Percentiles rank a stretch among this genome's conserved stretches.
Evolutionary conservation across 2,113 vertebrate species (phyloP).

Genomic region (Anoura caudifer): DNA sequence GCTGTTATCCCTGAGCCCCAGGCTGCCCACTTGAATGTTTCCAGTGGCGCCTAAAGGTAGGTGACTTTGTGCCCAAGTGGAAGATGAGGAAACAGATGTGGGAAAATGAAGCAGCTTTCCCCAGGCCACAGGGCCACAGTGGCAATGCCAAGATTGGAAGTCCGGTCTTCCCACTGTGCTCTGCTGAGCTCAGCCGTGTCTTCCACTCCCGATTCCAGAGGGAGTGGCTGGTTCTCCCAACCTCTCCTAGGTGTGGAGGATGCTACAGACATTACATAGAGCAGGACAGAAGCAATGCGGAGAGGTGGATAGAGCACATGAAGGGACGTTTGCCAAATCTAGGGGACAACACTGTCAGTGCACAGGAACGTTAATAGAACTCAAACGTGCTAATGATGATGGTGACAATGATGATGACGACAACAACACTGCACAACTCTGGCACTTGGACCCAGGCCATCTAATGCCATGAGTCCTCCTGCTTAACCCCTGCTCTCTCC

Average conservation of each 20-base stretch:
- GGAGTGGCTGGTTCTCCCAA: background rate
- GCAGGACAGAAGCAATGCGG: background rate
- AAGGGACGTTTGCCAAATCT: too few relatives aligned
- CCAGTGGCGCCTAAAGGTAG: background rate
- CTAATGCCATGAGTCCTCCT: background rate
- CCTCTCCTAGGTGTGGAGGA: background rate
- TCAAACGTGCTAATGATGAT: background rate
- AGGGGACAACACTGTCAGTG: background rate
- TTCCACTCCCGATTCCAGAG: background rate
- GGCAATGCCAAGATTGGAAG: background rate
- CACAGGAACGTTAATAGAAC: background rate
- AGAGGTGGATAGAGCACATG: background rate
- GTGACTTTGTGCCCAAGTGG: background rate
- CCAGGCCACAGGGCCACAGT: background rate
- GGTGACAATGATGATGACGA: fast-evolving
- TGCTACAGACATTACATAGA: background rate
- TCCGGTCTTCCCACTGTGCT: background rate
- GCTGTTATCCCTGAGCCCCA: background rate
- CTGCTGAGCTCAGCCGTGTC: background rate
- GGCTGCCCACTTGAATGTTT: background rate
- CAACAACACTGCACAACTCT: fast-evolving
- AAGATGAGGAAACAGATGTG: background rate
- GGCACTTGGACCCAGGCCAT: background rate
- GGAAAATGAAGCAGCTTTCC: background rate
- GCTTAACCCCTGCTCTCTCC: background rate